Evolutionary conservation across 2,113 vertebrate genomes (phyloP).

Genomic region (Rhinogobius similis): DNA sequence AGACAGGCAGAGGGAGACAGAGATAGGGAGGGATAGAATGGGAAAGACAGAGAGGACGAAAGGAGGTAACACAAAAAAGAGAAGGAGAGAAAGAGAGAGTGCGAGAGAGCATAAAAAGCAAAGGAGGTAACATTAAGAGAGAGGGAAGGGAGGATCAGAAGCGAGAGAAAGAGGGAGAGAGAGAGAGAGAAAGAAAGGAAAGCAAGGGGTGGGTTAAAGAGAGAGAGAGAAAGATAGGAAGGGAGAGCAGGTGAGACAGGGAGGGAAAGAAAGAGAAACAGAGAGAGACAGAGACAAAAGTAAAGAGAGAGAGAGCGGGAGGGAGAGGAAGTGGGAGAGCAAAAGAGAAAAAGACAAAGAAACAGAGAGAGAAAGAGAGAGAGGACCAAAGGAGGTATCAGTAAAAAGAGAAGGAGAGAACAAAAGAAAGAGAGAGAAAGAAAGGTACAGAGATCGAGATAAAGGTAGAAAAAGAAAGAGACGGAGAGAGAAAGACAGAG

Average conservation of each 20-base stretch:
- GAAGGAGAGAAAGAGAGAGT: background rate
- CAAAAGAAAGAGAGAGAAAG: slow-evolving; percentile 11
- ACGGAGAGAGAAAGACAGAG: slow-evolving; percentile 66
- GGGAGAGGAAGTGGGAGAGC: too few relatives aligned
- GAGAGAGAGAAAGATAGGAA: slow-evolving; percentile 64
- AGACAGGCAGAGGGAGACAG: background rate
- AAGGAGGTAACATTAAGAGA: background rate
- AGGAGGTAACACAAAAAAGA: too few relatives aligned
- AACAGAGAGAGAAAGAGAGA: too few relatives aligned
- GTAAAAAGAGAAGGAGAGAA: slow-evolving; percentile 10
- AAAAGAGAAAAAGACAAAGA: too few relatives aligned
- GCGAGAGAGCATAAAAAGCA: slow-evolving; percentile 47
- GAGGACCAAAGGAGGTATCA: too few relatives aligned
- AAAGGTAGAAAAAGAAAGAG: slow-evolving; percentile 12
- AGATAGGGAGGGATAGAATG: too few relatives aligned
- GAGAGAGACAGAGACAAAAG: slow-evolving; percentile 70
- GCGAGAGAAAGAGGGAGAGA: background rate
- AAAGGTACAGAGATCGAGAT: slow-evolving; percentile 33
- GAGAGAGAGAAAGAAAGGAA: background rate
- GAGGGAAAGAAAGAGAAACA: slow-evolving; percentile 59
- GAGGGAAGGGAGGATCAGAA: too few relatives aligned
- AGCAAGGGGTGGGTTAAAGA: slow-evolving; percentile 5
- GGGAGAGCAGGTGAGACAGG: slow-evolving; percentile 66
- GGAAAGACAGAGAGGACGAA: too few relatives aligned
- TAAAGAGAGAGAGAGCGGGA: background rate